Base-by-base conservation (phyloP, 2,113 vertebrate genomes). In the Callocephalon fimbriatum region DNA sequence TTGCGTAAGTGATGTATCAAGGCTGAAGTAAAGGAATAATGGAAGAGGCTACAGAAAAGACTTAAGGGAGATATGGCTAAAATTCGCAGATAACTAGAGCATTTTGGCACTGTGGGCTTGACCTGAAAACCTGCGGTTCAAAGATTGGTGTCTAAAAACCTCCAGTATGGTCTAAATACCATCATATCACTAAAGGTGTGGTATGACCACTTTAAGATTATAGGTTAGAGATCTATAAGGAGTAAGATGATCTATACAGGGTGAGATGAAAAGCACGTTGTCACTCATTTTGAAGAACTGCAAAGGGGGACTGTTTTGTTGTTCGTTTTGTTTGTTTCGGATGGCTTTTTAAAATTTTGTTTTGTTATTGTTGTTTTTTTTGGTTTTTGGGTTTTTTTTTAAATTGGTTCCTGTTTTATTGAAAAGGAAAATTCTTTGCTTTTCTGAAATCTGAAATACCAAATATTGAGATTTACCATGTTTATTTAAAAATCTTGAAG, bases 41-140 rank as follows among this genome's bases (percentile, higher is more conserved):
- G 12, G 40, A 74, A 62, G 26, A 85, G 6, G 1, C 4, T 17
- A 37, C 17, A 32, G 22, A 15, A 79, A 53, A 87, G 67, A 17
- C 0, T n/a, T 50, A 31, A 35, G 8, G 9, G 17, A 62, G 1
- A 32, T 38, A 32, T 1, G 5, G 4, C 37, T 75, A n/a, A 73
- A 74, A 51, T 17, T 66, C 20, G 14, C 7, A 71, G 88, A 38
- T 29, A 53, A 32, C 62, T 48, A 53, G 2, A 10, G 6, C 2
- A 12, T 61, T 75, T 86, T 86, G 58, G 1, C 9, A 40, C 15
- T 66, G 15, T 48, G 23, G 20, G 0, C 4, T 83, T 78, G 54
- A 66, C 20, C 4, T 44, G 48, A 87, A 89, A 79, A 31, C 5
- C 6, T 88, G 19, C 21, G 16, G 10, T 44, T 78, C 25, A 82